Conservation (phyloP, 2,888 invertebrate genomes). For the Lasioglossum leucozonium region DNA sequence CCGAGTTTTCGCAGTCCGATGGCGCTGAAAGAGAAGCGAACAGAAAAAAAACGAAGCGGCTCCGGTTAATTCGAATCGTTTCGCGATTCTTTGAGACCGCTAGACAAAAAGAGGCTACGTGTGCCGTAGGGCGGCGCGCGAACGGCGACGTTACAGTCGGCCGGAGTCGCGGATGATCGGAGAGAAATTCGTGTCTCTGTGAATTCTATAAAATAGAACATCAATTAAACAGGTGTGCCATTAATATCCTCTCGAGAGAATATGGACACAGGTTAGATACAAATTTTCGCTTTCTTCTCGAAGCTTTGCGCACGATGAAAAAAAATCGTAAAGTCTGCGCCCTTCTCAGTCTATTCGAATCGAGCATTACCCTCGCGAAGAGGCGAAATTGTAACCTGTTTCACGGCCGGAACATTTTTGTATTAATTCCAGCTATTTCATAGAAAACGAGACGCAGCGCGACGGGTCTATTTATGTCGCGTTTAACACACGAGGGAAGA, state of each 20-base stretch:
- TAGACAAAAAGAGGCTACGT: constrained; percentile 41
- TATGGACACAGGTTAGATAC: no score
- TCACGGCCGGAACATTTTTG: not conserved
- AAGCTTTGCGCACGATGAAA: no score
- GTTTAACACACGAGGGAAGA: constrained; percentile 50
- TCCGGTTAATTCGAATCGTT: constrained; percentile 29
- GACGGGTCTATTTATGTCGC: constrained; percentile 56
- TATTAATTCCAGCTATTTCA: not conserved
- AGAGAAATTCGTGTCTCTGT: not conserved
- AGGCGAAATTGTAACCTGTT: not conserved
- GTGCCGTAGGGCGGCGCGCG: not conserved
- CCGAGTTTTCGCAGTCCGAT: not conserved
- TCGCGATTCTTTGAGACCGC: constrained; percentile 35
- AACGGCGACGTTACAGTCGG: not conserved
- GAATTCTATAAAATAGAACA: not conserved
- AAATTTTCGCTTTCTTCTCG: no score
- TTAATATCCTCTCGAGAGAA: no score
- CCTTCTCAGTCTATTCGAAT: not conserved
- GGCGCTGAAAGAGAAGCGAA: not conserved
- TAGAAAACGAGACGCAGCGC: not conserved
- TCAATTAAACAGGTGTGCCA: no score
- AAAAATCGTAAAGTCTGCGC: no score
- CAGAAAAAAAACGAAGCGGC: no score
- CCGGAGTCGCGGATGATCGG: no score
- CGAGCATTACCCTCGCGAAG: not conserved